Evolutionary conservation across 2,113 vertebrate genomes (phyloP).

Genomic region (Bufo bufo): DNA sequence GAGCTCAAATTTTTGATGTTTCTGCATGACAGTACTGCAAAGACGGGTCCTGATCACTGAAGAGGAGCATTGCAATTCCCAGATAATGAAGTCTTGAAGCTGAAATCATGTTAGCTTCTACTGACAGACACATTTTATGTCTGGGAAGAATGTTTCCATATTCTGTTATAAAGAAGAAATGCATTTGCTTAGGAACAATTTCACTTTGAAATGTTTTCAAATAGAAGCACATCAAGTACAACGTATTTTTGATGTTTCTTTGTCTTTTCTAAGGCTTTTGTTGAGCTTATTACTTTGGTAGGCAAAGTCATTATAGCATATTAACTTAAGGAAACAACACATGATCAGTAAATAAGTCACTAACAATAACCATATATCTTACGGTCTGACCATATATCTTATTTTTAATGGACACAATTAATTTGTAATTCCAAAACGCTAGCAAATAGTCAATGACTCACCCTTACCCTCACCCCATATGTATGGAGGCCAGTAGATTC

Average conservation of each 20-base stretch:
- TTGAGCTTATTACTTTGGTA: conserved; percentile 21
- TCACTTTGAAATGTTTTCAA: conserved; percentile 55
- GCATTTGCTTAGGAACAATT: conserved; percentile 46
- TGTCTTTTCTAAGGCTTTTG: neutral
- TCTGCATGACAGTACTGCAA: conserved; percentile 50
- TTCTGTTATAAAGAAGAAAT: conserved; percentile 51
- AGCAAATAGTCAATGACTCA: no score
- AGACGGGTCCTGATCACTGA: conserved; percentile 47
- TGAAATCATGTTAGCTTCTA: conserved; percentile 55
- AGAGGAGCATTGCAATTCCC: conserved; percentile 54
- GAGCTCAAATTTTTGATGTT: conserved; percentile 48
- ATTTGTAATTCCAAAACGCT: neutral
- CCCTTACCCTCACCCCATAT: no score
- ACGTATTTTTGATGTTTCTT: conserved; percentile 16
- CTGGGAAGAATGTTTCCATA: conserved; percentile 45
- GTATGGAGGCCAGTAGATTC: no score
- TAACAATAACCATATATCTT: neutral
- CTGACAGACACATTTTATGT: conserved; percentile 57
- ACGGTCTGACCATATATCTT: neutral
- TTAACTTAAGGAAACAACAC: neutral
- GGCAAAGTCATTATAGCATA: conserved; percentile 13
- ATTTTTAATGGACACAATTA: neutral
- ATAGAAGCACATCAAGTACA: conserved; percentile 42
- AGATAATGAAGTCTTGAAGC: conserved; percentile 58
- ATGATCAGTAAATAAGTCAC: conserved; percentile 10